Evolutionary conservation across 2,888 invertebrate species (phyloP), one percentile per base, ranked within the genome.

Genomic region (Yponomeuta evonymella): DNA sequence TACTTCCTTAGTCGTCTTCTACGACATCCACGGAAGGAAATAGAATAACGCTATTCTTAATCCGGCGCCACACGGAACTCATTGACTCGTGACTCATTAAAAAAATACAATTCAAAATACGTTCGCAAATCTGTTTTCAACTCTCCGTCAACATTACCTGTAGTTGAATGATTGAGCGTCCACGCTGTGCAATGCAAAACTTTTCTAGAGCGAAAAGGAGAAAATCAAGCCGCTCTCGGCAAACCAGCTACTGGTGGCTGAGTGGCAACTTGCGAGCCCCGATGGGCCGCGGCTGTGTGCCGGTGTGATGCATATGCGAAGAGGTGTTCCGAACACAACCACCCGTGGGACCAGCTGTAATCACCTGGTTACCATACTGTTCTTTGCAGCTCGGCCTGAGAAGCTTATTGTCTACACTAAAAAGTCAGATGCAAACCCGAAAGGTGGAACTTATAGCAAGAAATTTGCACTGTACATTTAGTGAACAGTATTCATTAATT

Each of bases 261-360:
- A 30, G 69, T 69, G 69, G 69, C 76, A 78, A 76, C 76, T 72
- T 72, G 75, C 48, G 72, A 51, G 62, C 70, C 79, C 84, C 79
- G 80, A 11, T 12, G 77, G 81, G 83, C 69, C 73, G 71, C 77
- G 82, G 88, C 87, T 87, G 84, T 81, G 77, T 74, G 78, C 65
- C 75, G 69, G 72, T 79, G 79, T 84, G 87, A 85, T 87, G 85
- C 84, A 89, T 88, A 83, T 76, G 84, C 75, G 82, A 83, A 84
- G 82, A 85, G 43, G 15, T 62, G 63, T 67, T 70, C 70, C 43
- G 65, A 67, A 67, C 67, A 70, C 36, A 48, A 29, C 63, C 48
- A 48, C 70, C 79, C 84, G 67, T 62, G 86, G 82, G 89, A 84
- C 77, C 76, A 75, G 73, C 79, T 75, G 81, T 88, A 87, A 88